These are phyloP conservation scores for Ostrea edulis DNA, from an alignment of 1,140 invertebrate genomes.

Conservation along the genomic window DNA sequence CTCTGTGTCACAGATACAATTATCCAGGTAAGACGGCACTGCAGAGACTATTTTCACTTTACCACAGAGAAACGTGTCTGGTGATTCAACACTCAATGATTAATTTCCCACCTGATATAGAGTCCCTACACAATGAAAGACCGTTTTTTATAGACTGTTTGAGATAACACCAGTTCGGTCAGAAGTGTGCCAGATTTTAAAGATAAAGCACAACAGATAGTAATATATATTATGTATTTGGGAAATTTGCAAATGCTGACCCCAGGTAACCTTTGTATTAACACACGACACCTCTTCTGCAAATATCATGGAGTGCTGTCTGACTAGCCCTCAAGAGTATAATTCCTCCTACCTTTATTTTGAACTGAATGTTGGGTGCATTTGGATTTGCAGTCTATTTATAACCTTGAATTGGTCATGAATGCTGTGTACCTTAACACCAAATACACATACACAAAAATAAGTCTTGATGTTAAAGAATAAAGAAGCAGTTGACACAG, in stretches of 20 bases:
- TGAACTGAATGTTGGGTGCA: background rate
- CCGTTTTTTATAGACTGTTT: background rate
- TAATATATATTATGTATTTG: background rate
- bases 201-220: conserved; percentile 11
- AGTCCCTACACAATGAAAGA: conserved; percentile 14
- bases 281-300: background rate
- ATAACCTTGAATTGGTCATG: background rate
- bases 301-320: background rate
- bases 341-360: conserved; percentile 5
- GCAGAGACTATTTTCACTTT: background rate
- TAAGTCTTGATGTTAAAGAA: no score
- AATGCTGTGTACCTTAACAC: background rate
- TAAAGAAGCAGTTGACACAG: no score
- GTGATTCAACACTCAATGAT: conserved; percentile 33
- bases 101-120: conserved; percentile 11
- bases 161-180: background rate
- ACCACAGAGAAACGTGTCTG: conserved; percentile 9
- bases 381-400: conserved; percentile 7
- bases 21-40: background rate
- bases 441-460: background rate
- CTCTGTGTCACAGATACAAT: conserved; percentile 8
- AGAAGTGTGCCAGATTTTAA: conserved; percentile 26
- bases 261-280: background rate
- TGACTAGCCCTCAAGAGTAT: background rate
- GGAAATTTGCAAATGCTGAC: background rate